Base-by-base conservation (phyloP, 2,888 invertebrate species). In the Tillus elongatus region DNA sequence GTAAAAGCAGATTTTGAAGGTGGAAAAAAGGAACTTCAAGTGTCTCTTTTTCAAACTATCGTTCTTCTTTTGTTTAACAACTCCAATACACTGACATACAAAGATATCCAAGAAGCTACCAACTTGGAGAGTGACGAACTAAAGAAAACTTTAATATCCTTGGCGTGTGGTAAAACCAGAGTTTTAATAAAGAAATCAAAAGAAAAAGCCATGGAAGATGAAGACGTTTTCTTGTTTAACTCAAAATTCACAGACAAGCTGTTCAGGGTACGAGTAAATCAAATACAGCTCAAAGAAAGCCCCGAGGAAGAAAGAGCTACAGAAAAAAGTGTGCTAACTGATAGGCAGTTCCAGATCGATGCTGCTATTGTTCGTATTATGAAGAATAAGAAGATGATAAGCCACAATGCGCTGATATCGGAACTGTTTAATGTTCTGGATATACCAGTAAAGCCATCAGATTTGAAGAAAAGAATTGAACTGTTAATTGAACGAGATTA, bases 331-430 rank as follows among this genome's bases (percentile, higher is more conserved):
- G 96, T 98, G 45, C 90, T 91, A 74, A 92, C 93, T 58, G 98
- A 98, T 71, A 76, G 98, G 29, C 95, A 96, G 68, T 96, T 96
- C 69, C 95, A 97, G 73, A 96, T 98, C 57, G 97, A 98, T 71
- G 97, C 97, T 37, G 97, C 97, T 49, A 89, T 98, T 59, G 97
- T 95, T 39, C 76, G 95, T 52, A 93, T 96, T 59, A 96, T 98
- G 96, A 98, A 98, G 74, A 93, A 90, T 79, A 74, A 93, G 36
- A 95, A 95, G 69, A 83, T 84, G 3, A 75, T 97, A 35, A 82
- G 83, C 39, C 97, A 98, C 72, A 91, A 89, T 68, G 76, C 89
- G 53, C 82, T 98, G 52, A 88, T 98, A 55, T 84, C 87, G 19
- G 96, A 97, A 70, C 75, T 98, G 9, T 95, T 88, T 67, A 86